phyloP scores from a whole-genome alignment of 2,113 vertebrate genomes.

The Himantopus leucocephalus region DNA sequence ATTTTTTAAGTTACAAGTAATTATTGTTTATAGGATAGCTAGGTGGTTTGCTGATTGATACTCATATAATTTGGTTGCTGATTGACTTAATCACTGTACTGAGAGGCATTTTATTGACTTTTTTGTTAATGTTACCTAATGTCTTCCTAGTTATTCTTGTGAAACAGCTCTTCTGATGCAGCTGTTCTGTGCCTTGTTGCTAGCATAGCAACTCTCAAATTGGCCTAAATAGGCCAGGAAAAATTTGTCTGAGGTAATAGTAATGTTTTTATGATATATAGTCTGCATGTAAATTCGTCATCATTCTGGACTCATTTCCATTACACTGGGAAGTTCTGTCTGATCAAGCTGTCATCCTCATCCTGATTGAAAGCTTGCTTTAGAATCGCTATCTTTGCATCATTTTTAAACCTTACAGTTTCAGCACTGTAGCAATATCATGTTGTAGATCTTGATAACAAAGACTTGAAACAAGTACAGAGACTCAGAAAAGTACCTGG shows the following conservation, averaged over 20 bases:
- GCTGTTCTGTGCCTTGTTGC: rapidly evolving
- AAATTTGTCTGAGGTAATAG: not conserved
- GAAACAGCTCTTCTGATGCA: not conserved
- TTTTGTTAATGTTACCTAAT: not conserved
- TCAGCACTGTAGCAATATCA: not conserved
- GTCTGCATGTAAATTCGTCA: not conserved
- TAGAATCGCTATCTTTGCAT: rapidly evolving
- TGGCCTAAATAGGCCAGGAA: not conserved
- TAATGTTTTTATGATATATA: not conserved
- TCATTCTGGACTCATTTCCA: not conserved
- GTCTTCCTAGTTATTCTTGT: not conserved
- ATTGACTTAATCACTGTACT: not conserved
- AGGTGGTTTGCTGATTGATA: not conserved
- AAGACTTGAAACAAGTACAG: not conserved
- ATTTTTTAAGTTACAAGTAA: not conserved
- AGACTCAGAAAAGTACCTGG: not conserved
- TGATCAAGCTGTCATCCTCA: not conserved
- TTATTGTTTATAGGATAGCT: not conserved
- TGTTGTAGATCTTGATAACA: not conserved
- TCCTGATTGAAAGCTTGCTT: not conserved
- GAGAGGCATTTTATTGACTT: not conserved
- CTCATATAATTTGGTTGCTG: not conserved
- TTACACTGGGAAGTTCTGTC: not conserved
- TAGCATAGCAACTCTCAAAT: not conserved
- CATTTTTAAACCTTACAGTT: not conserved